These are phyloP conservation scores for Cheirogaleus medius DNA, from an alignment of 2,113 vertebrate genomes.

Conservation along the genomic window DNA sequence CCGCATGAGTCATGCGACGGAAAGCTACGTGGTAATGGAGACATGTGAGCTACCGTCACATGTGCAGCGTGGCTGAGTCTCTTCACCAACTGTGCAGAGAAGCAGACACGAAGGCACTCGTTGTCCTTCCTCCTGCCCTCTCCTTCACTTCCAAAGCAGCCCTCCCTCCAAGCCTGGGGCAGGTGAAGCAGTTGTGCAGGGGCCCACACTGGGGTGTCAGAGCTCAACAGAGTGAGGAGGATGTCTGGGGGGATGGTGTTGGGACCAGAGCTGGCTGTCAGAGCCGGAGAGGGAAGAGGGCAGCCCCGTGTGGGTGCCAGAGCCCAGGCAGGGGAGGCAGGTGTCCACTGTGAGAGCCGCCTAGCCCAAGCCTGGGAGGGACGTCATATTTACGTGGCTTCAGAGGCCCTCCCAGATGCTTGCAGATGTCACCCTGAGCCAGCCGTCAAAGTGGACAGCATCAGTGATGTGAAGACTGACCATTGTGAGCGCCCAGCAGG, in stretches of 20 bases:
- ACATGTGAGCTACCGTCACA: rapidly evolving
- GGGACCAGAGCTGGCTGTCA: neutral
- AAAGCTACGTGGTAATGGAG: rapidly evolving
- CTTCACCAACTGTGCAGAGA: neutral
- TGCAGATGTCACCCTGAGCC: neutral
- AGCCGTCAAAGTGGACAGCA: neutral
- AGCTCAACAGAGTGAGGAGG: neutral
- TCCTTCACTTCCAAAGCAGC: neutral
- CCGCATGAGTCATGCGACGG: rapidly evolving
- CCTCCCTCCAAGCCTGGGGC: no score
- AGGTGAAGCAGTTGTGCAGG: neutral
- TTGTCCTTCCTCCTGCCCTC: no score
- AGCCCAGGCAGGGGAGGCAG: neutral
- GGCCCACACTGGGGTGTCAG: neutral
- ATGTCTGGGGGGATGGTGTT: neutral
- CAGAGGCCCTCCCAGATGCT: neutral
- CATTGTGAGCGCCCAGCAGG: neutral
- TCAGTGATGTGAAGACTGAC: neutral
- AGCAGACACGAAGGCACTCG: neutral
- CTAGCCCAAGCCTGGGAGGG: neutral
- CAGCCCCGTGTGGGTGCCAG: neutral
- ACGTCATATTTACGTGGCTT: rapidly evolving
- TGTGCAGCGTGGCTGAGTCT: rapidly evolving
- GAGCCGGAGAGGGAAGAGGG: neutral
- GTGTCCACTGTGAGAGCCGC: no score